phyloP scores from a whole-genome alignment of 2,888 invertebrate species.

The Drosophila peninsularis region DNA sequence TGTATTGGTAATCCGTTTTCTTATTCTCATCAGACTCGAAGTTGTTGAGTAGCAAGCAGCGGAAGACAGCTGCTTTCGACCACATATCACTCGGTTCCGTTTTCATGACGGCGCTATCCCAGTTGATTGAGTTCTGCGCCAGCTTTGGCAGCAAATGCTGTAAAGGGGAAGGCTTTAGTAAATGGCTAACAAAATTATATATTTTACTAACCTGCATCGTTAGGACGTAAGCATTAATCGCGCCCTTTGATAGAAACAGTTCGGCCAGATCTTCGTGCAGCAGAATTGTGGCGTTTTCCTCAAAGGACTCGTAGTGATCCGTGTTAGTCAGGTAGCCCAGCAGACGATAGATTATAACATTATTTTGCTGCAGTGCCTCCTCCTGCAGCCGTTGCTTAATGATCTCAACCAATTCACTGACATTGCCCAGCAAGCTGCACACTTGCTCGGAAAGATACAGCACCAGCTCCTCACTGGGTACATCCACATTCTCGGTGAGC shows the following conservation, averaged over 20 bases:
- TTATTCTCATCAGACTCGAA: conserved; percentile 78
- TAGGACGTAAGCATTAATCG: conserved; percentile 73
- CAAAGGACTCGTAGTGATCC: conserved; percentile 74
- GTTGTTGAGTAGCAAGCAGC: conserved; percentile 80
- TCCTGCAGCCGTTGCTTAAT: conserved; percentile 76
- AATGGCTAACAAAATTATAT: neutral
- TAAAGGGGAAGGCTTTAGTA: neutral
- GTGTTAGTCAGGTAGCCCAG: conserved; percentile 67
- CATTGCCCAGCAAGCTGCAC: conserved; percentile 67
- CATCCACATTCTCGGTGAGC: conserved; percentile 37
- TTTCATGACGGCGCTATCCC: conserved; percentile 71
- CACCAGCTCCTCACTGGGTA: conserved; percentile 55
- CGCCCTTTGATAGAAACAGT: conserved; percentile 60
- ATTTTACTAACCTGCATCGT: conserved; percentile 69
- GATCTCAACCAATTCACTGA: conserved; percentile 62
- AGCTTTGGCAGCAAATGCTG: conserved; percentile 79
- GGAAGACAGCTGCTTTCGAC: conserved; percentile 78
- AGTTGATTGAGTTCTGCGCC: conserved; percentile 64
- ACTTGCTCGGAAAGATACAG: conserved; percentile 74
- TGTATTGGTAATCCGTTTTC: conserved; percentile 78
- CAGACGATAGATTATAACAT: conserved; percentile 69
- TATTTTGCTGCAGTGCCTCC: conserved; percentile 56
- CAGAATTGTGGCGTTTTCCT: conserved; percentile 78
- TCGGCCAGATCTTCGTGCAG: conserved; percentile 80
- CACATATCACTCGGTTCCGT: conserved; percentile 72